Percentiles rank a stretch among this genome's conserved stretches.
phyloP scores from a whole-genome alignment of 2,888 invertebrate species.

The Philereme transversata region DNA sequence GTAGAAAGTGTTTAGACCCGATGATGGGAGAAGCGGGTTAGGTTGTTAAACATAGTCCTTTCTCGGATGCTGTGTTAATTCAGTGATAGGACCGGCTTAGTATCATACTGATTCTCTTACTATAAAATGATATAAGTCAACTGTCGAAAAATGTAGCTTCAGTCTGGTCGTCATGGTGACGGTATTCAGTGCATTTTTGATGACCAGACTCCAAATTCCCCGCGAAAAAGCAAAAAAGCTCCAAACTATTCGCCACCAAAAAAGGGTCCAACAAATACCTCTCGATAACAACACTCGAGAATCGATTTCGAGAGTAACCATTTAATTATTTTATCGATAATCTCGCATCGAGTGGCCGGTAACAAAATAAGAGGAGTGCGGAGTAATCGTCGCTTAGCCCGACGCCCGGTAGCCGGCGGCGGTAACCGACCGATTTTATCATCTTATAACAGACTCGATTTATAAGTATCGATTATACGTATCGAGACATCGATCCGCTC shows the following conservation, averaged over 20 bases:
- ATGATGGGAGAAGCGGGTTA: not conserved
- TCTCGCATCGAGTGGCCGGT: constrained; percentile 74
- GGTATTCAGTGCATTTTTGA: not conserved
- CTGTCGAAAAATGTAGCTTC: too few relatives aligned
- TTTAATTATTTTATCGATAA: constrained; percentile 85
- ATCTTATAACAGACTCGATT: constrained; percentile 82
- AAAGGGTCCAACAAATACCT: constrained; percentile 74
- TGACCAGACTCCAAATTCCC: not conserved
- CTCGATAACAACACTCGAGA: constrained; percentile 82
- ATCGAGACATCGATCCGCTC: constrained; percentile 77
- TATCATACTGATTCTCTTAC: too few relatives aligned
- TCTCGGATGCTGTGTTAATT: too few relatives aligned
- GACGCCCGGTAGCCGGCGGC: constrained; percentile 83
- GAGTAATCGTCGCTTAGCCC: constrained; percentile 82
- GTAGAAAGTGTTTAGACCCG: constrained; percentile 20
- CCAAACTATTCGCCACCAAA: constrained; percentile 65
- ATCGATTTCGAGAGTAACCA: constrained; percentile 84
- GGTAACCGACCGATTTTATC: constrained; percentile 78
- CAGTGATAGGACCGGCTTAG: too few relatives aligned
- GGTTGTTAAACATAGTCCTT: too few relatives aligned
- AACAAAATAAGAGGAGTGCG: constrained; percentile 73
- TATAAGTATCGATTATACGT: constrained; percentile 83
- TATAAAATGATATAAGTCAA: too few relatives aligned
- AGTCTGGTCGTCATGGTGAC: not conserved
- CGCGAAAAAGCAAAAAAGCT: constrained; percentile 19